Evolutionary conservation across 2,888 invertebrate species (phyloP), one percentile per base, ranked within the genome.

Genomic region (Orthosia incerta): DNA sequence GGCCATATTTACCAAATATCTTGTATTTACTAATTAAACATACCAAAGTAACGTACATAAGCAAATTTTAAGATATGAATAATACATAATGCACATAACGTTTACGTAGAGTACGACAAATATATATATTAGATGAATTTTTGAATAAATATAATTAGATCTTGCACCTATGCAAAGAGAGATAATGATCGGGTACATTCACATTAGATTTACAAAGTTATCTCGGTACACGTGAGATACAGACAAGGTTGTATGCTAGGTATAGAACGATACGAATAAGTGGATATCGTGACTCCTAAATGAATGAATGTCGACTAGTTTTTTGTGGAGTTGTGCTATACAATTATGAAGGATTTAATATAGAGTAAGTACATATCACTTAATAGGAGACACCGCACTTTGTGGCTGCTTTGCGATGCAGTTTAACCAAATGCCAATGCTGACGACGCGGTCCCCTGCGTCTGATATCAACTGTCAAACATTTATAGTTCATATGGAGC

Each of bases 1-100:
- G 78, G 66, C 82, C 51, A 74, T 86, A 83, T 88, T 87, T 85
- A 76, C 73, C 70, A 84, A 82, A 76, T 73, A 79, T 73, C 61
- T 79, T 70, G 59, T 80, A 73, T 83, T 69, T 75, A 63, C 78
- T 74, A 74, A 64, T 76, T 74, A 84, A 78, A 84, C 82, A 83
- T 68, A 73, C 62, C 57, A 39, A 64, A 66, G 71, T 76, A 51
- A 73, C 68, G 69, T 71, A 63, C 62, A 69, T 65, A 65, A 50
- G 71, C 50, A 73, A 60, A 74, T 71, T 75, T 75, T 63, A 62
- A 56, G 20, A 75, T 79, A 79, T 82, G 83, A 79, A 79, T 82
- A 82, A 79, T 66, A 82, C 79, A 82, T 79, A 79, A 71, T 71
- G 66, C 66, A 68, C 60, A 74, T 71, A 68, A 59, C 61, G 57